These are phyloP conservation scores for Coranthus polyacanthus DNA, from an alignment of 2,797 vertebrate species.

Conservation along the genomic window DNA sequence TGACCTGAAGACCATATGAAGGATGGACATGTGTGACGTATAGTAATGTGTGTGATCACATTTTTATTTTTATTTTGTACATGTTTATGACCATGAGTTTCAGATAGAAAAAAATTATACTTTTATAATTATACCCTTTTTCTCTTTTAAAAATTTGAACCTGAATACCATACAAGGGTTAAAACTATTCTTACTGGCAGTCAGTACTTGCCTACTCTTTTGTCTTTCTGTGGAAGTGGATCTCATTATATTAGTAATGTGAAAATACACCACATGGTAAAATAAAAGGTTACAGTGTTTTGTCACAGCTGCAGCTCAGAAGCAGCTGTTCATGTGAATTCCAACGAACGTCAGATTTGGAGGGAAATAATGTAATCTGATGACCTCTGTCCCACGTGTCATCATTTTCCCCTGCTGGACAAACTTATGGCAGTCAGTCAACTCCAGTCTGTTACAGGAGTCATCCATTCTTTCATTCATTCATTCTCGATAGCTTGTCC, in stretches of 20 bases:
- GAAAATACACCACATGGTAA: neutral
- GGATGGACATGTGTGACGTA: no score
- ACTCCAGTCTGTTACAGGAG: neutral
- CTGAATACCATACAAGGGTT: no score
- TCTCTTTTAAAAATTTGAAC: no score
- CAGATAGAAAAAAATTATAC: no score
- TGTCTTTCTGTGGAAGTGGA: no score
- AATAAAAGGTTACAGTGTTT: neutral
- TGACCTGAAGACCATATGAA: no score
- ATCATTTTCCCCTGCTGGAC: neutral
- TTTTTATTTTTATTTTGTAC: no score
- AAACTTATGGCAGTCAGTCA: neutral
- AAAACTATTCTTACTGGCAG: no score
- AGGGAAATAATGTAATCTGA: constrained; percentile 42
- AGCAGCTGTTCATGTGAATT: constrained; percentile 46
- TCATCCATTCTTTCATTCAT: constrained; percentile 27
- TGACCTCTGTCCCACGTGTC: constrained; percentile 11
- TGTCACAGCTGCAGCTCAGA: constrained; percentile 45
- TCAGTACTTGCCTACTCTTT: no score
- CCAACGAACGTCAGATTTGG: constrained; percentile 43
- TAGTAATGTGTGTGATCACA: no score
- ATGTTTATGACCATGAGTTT: no score
- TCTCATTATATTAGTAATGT: neutral
- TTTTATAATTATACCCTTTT: no score
- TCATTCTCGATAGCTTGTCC: neutral